phyloP scores from a whole-genome alignment of 2,113 vertebrate genomes.

The Corythoichthys haematopterus region DNA sequence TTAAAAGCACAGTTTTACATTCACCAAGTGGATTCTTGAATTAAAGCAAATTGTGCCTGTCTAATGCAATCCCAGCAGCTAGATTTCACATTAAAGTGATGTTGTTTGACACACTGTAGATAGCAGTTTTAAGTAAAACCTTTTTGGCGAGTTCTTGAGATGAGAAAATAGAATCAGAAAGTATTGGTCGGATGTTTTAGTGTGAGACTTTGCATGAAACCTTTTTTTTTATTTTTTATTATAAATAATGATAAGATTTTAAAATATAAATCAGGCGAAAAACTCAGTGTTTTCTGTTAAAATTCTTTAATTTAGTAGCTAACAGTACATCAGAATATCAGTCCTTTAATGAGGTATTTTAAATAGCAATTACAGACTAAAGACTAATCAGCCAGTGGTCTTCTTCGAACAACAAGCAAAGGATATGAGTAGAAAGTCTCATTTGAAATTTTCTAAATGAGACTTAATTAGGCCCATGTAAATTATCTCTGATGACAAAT shows the following conservation, averaged over 20 bases:
- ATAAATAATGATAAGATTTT: conserved; percentile 3
- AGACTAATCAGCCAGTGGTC: conserved; percentile 33
- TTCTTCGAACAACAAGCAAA: conserved; percentile 73
- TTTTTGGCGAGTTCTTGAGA: not conserved
- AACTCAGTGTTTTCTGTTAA: conserved; percentile 26
- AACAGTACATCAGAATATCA: conserved; percentile 11
- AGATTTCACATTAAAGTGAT: conserved; percentile 43
- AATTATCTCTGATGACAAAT: conserved; percentile 76
- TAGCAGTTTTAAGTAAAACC: conserved; percentile 6
- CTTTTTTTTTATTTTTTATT: not conserved
- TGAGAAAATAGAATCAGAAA: not conserved
- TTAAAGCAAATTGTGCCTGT: conserved; percentile 72
- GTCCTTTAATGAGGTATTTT: not conserved
- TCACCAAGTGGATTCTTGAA: conserved; percentile 64
- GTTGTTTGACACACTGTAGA: conserved; percentile 26
- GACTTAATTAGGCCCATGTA: conserved; percentile 77
- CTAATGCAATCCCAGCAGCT: conserved; percentile 62
- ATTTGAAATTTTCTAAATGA: conserved; percentile 45
- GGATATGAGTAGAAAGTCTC: conserved; percentile 72
- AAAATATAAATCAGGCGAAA: conserved; percentile 13
- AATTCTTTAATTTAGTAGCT: conserved; percentile 11
- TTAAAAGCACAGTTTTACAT: conserved; percentile 67
- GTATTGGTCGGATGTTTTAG: conserved; percentile 18
- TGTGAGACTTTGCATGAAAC: conserved; percentile 20
- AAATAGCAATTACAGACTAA: conserved; percentile 2